Evolutionary conservation across 1,140 invertebrate genomes (phyloP), one percentile per base, ranked within the genome.

Genomic region (Drosophila lacteicornis): DNA sequence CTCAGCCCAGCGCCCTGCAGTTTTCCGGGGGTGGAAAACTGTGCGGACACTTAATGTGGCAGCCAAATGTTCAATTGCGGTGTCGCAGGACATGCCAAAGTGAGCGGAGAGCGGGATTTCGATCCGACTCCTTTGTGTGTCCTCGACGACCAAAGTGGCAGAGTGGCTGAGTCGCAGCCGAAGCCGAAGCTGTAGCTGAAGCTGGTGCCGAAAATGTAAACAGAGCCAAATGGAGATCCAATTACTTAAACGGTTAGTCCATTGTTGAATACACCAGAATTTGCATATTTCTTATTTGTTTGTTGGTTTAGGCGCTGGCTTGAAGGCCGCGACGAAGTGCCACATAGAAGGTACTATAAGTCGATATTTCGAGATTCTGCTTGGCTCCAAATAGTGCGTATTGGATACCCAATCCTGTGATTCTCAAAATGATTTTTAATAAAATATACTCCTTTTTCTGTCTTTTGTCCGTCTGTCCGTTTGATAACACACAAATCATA

Each of bases 201-300:
- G 77, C 63, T 65, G 62, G 62, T 66, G 62, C 62, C 74, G 67
- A 66, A 74, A 86, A 76, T 91, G 79, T 91, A 92, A 92, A 92
- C 83, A 92, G 82, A 75, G 61, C 75, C 84, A 92, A 92, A 92
- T 91, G 76, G 80, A 92, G 77, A 91, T 86, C 82, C 91, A 92
- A 92, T 92, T 92, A 92, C 91, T 92, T 92, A 92, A 92, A 92
- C 82, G 88, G 87, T 91, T 86, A 80, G 75, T 61, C 88, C 82
- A 83, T 91, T 91, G 90, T 91, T 83, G 58, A 75, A 79, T 79
- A 77, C 82, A 81, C 71, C 78, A 56, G 75, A 86, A 91, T 91
- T 91, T 91, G 84, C 90, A 77, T 77, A 77, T 67, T 76, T 68
- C 62, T 76, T 77, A 53, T 66, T 76, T 76, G 61, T 76, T 74